Evolutionary conservation across 2,113 vertebrate genomes (phyloP).

Genomic region (human): GRCh38 chr13:56449501-56450000

Average conservation of each 20-base stretch:
- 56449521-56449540: background rate
- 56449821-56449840: background rate
- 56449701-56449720: background rate
- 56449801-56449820: background rate
- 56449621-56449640: background rate
- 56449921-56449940: background rate
- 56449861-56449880: background rate
- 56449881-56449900: background rate
- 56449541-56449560: background rate
- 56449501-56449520: background rate
- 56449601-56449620: background rate
- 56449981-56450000: background rate
- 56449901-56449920: background rate
- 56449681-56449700: background rate
- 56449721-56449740: background rate
- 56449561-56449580: background rate
- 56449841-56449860: background rate
- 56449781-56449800: background rate
- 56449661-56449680: background rate
- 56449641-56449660: background rate
- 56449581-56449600: background rate
- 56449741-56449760: rapidly evolving
- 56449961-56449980: background rate
- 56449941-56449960: background rate
- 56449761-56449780: background rate